Base-by-base conservation (phyloP, 2,888 invertebrate genomes). In the Clusia tigrina region DNA sequence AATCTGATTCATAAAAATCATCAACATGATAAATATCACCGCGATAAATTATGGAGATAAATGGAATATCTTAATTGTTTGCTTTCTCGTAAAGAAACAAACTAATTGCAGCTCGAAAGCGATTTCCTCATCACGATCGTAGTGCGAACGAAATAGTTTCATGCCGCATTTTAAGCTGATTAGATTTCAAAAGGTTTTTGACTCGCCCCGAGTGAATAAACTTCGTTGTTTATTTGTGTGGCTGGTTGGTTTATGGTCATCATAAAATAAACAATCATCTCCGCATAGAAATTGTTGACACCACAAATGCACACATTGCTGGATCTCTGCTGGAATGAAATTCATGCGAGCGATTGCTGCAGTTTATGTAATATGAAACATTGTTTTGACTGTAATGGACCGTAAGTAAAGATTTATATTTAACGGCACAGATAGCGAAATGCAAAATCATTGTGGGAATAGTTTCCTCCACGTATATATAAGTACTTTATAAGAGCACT, bases 91-190 rank as follows among this genome's bases (percentile, higher is more conserved):
- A 42, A 42, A 42, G n/a, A 15, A n/a, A 42, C n/a, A 42, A 42
- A 42, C 32, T 32, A 32, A n/a, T 42, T 42, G 42, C 42, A 42
- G n/a, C 10, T 42, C 42, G n/a, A n/a, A 42, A 42, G 42, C 42
- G 32, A 9, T 32, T 32, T 42, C 42, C 42, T 42, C n/a, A n/a
- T 17, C 9, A 3, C n/a, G 15, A 42, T 42, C 3, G 3, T n/a
- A 12, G 12, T 32, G 12, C 32, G 32, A 32, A 32, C 32, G 32
- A 32, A 32, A 42, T n/a, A 17, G 42, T 42, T 10, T 17, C 42
- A n/a, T n/a, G 42, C 42, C n/a, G 42, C 42, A 42, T 42, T 42
- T 42, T 42, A n/a, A 42, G n/a, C n/a, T 15, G 42, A 42, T 42
- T 15, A 42, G 42, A 42, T 42, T 42, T 42, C 42, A 6, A 42